These are phyloP conservation scores for Coracias cyanogaster DNA, from an alignment of 2,797 vertebrate genomes.

Conservation along the genomic window DNA sequence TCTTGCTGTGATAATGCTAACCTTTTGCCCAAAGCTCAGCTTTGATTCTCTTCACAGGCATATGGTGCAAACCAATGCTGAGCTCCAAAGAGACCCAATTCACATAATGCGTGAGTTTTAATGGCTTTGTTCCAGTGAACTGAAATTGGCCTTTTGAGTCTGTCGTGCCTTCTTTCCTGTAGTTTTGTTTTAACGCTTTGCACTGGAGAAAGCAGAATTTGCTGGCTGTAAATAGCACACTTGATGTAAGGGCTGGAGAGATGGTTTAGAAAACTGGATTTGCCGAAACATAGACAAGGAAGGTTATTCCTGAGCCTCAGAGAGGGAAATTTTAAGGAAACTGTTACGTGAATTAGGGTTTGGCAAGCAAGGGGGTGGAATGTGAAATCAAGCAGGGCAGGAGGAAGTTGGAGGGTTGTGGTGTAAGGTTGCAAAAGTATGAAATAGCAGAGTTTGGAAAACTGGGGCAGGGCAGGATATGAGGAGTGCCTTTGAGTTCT, in stretches of 20 bases:
- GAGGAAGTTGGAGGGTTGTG: not conserved
- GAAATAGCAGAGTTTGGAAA: not conserved
- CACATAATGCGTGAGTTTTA: not conserved
- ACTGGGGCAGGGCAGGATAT: not conserved
- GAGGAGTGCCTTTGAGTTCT: not conserved
- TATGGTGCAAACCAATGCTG: not conserved
- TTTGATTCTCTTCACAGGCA: not conserved
- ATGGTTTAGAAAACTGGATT: not conserved
- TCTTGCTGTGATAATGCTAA: not conserved
- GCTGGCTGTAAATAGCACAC: not conserved
- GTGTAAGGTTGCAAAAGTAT: not conserved
- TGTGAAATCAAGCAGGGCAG: not conserved
- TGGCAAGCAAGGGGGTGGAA: not conserved
- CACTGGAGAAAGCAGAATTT: not conserved
- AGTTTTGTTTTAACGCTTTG: not conserved
- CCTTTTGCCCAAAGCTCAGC: not conserved
- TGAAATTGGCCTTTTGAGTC: not conserved
- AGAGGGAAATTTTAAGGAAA: not conserved
- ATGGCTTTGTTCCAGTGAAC: not conserved
- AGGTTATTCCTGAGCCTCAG: not conserved
- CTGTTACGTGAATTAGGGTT: not conserved
- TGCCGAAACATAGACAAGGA: not conserved
- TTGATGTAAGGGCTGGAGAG: not conserved
- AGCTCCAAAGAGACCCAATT: not conserved
- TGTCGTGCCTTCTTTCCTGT: not conserved